Conservation (phyloP, 2,797 vertebrate species). For the Trematomus bernacchii region DNA sequence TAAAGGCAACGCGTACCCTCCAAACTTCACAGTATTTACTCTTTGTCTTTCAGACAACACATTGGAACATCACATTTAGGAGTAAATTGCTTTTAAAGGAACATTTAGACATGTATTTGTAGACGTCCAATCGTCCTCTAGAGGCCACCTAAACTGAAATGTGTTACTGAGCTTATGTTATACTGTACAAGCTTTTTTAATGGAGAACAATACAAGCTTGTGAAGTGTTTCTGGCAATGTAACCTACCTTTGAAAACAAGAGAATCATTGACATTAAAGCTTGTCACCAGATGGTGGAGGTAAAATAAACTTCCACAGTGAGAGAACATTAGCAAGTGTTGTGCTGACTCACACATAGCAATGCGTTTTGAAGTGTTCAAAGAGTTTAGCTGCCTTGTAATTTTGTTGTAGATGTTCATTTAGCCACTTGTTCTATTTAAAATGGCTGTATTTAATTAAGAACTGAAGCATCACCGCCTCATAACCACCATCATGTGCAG, state of each 20-base stretch:
- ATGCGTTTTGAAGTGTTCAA: background rate
- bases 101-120: background rate
- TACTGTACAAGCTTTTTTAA: background rate
- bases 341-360: conserved; percentile 1
- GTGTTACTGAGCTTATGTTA: background rate
- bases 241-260: background rate
- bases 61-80: background rate
- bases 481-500: background rate
- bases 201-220: background rate
- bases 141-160: background rate
- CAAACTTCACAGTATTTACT: background rate
- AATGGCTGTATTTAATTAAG: background rate
- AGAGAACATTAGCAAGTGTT: background rate
- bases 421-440: background rate
- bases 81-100: background rate
- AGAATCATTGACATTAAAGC: background rate
- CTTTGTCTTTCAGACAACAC: background rate
- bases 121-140: too few species aligned
- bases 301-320: background rate
- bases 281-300: background rate
- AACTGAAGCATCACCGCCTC: background rate
- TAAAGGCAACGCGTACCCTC: background rate
- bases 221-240: background rate
- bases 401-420: background rate
- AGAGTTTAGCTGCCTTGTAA: background rate